Evolutionary conservation across 2,888 invertebrate species (phyloP).

Genomic region (Zygothrica quintamaculata): DNA sequence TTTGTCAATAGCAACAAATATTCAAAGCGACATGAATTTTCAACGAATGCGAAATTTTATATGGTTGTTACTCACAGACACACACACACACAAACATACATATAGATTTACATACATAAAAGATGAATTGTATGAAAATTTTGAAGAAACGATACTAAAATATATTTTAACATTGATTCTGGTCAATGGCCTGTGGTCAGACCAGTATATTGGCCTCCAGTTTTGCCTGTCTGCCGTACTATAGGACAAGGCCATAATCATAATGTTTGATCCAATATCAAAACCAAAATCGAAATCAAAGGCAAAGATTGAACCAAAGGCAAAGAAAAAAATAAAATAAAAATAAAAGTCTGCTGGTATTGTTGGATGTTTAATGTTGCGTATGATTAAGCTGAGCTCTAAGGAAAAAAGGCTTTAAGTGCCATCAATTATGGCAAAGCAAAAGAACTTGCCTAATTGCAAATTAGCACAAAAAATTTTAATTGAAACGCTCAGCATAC

Average conservation of each 20-base stretch:
- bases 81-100: too few species aligned
- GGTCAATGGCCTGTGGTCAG: constrained; percentile 67
- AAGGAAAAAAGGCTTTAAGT: constrained; percentile 16
- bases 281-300: constrained; percentile 4
- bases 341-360: constrained; percentile 5
- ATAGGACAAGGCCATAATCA: constrained; percentile 13
- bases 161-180: constrained; percentile 62
- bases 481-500: constrained; percentile 43
- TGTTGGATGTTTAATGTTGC: constrained; percentile 61
- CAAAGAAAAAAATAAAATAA: constrained; percentile 17
- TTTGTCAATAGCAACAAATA: constrained; percentile 73
- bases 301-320: too few species aligned
- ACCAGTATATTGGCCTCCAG: constrained; percentile 1
- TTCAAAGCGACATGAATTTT: constrained; percentile 60
- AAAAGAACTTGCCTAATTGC: constrained; percentile 58
- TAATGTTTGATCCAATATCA: constrained; percentile 19
- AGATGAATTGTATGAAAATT: neutral
- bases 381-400: constrained; percentile 66
- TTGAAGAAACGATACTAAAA: constrained; percentile 21
- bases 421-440: constrained; percentile 6
- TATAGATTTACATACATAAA: too few species aligned
- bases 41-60: constrained; percentile 13
- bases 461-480: constrained; percentile 63
- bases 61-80: neutral
- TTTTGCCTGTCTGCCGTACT: constrained; percentile 3